Conservation (phyloP, 2,797 vertebrate genomes). For the Aplochiton taeniatus region DNA sequence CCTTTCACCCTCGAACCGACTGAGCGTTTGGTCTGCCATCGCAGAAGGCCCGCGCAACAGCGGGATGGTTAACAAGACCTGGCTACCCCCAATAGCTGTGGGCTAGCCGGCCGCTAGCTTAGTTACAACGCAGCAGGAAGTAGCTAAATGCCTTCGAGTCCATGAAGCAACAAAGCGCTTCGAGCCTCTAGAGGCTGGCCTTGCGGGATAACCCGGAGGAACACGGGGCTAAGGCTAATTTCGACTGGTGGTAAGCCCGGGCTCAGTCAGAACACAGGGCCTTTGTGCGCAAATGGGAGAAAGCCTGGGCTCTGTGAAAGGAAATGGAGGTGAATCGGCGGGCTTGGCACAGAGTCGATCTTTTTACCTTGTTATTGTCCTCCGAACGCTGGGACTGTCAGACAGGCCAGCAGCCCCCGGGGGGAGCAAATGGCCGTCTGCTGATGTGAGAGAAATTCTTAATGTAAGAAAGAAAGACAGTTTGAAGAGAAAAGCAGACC, state of each 20-base stretch:
- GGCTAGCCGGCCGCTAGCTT: slow-evolving; percentile 14
- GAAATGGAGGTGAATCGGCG: slow-evolving; percentile 35
- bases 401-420: slow-evolving; percentile 5
- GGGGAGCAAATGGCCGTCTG: slow-evolving; percentile 29
- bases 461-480: slow-evolving; percentile 22
- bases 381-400: slow-evolving; percentile 41
- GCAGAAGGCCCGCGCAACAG: slow-evolving; percentile 6
- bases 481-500: neutral
- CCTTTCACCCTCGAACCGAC: slow-evolving; percentile 10
- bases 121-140: slow-evolving; percentile 28
- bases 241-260: slow-evolving; percentile 21
- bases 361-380: slow-evolving; percentile 44
- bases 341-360: slow-evolving; percentile 16
- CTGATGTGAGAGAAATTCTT: slow-evolving; percentile 37
- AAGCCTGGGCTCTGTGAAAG: slow-evolving; percentile 20
- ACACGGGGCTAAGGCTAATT: slow-evolving; percentile 16
- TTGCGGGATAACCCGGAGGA: slow-evolving; percentile 17
- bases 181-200: too few relatives aligned
- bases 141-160: neutral
- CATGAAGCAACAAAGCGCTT: neutral
- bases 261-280: slow-evolving; percentile 20
- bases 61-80: slow-evolving; percentile 20
- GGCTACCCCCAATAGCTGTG: slow-evolving; percentile 9
- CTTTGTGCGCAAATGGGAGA: slow-evolving; percentile 9
- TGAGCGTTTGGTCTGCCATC: slow-evolving; percentile 15